Evolutionary conservation across 1,140 invertebrate species (phyloP).

Genomic region (Drosophila busckii): DNA sequence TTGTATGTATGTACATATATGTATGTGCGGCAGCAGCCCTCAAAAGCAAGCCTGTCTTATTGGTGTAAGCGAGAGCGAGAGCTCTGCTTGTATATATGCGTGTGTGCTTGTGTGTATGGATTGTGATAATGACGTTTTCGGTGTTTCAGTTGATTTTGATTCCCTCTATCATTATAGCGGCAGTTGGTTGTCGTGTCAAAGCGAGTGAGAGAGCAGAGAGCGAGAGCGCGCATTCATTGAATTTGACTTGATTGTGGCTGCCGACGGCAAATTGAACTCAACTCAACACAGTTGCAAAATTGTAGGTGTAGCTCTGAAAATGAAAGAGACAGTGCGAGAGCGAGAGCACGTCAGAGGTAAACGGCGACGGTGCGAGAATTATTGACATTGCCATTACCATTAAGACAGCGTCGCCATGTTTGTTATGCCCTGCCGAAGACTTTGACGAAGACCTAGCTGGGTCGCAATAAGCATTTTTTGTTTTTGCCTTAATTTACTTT

Average conservation of each 20-base stretch:
- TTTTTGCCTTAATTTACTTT: constrained; percentile 73
- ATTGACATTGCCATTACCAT: constrained; percentile 14
- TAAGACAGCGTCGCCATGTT: constrained; percentile 31
- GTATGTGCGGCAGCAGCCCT: constrained; percentile 22
- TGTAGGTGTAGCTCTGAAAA: too few relatives aligned
- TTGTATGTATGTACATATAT: background rate
- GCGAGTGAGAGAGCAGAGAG: constrained; percentile 66
- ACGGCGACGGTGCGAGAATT: constrained; percentile 20
- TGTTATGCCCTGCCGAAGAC: constrained; percentile 18
- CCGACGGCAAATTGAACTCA: constrained; percentile 29
- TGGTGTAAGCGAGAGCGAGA: constrained; percentile 34
- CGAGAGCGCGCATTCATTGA: constrained; percentile 49
- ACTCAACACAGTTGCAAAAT: background rate
- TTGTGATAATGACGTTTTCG: constrained; percentile 59
- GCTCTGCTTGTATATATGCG: too few relatives aligned
- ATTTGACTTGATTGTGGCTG: constrained; percentile 34
- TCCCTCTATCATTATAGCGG: constrained; percentile 32
- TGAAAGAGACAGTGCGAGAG: constrained; percentile 14
- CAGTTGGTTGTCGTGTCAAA: constrained; percentile 42
- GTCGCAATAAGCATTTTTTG: constrained; percentile 42
- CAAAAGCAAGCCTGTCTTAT: constrained; percentile 11
- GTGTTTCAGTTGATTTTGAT: constrained; percentile 8
- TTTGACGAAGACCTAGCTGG: constrained; percentile 9
- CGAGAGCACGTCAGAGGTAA: too few relatives aligned
- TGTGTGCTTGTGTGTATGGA: too few relatives aligned